Evolutionary conservation across 2,888 invertebrate genomes (phyloP).

Genomic region (Leptinotarsa juncta): DNA sequence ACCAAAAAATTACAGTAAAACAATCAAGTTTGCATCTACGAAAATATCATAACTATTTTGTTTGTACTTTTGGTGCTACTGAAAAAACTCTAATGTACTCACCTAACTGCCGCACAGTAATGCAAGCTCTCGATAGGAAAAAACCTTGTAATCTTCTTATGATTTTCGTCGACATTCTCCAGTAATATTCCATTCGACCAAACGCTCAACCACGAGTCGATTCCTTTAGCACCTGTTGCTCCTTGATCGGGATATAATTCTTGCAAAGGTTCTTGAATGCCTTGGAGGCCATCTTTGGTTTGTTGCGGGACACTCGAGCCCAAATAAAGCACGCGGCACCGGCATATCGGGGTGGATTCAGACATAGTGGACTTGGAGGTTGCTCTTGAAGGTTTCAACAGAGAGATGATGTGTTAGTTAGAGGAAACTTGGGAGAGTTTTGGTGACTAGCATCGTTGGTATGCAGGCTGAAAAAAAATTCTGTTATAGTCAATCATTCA

Average conservation of each 20-base stretch:
- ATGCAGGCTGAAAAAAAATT: constrained; percentile 24
- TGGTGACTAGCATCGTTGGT: constrained; percentile 39
- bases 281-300: constrained; percentile 97
- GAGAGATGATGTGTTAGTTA: constrained; percentile 5
- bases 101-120: constrained; percentile 95
- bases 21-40: background rate
- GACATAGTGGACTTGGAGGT: constrained; percentile 64
- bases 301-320: constrained; percentile 97
- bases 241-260: constrained; percentile 97
- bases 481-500: background rate
- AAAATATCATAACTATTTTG: background rate
- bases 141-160: constrained; percentile 93
- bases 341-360: constrained; percentile 93
- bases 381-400: background rate
- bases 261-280: constrained; percentile 95
- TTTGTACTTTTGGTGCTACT: background rate
- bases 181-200: constrained; percentile 96
- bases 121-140: constrained; percentile 96
- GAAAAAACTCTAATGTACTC: constrained; percentile 63
- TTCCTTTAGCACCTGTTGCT: constrained; percentile 87
- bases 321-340: constrained; percentile 95
- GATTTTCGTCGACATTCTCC: constrained; percentile 96
- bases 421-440: constrained; percentile 7
- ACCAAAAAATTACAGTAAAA: too few species aligned
- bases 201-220: constrained; percentile 96